Conservation (phyloP, 1,140 invertebrate species). For the Heliconius eleuchia region DNA sequence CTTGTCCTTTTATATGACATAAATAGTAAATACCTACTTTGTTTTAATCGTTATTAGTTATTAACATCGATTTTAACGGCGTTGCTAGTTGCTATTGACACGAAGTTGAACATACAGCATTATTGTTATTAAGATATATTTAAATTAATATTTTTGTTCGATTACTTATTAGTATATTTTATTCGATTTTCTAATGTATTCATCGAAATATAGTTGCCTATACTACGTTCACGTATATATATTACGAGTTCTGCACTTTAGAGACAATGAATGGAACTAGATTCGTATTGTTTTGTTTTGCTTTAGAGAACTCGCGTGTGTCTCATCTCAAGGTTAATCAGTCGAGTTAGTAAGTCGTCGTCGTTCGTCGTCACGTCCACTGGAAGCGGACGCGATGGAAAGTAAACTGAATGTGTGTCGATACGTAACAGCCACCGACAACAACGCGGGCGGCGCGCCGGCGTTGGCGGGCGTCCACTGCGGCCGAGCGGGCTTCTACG, state of each 20-base stretch:
- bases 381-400: constrained; percentile 34
- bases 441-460: neutral
- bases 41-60: neutral
- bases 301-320: neutral
- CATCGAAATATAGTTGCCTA: too few relatives aligned
- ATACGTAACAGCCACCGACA: constrained; percentile 31
- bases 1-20: neutral
- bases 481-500: neutral
- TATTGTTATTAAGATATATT: too few relatives aligned
- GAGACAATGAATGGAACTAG: too few relatives aligned
- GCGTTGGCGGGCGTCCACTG: neutral
- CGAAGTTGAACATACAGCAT: too few relatives aligned
- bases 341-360: constrained; percentile 17
- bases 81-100: too few relatives aligned
- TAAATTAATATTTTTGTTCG: too few relatives aligned
- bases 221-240: too few relatives aligned
- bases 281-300: constrained; percentile 33
- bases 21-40: neutral
- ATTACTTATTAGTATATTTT: too few relatives aligned
- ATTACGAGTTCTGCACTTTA: constrained; percentile 6
- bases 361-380: too few relatives aligned
- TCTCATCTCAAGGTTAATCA: constrained; percentile 27
- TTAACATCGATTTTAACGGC: neutral
- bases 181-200: too few relatives aligned
- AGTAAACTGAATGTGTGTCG: constrained; percentile 44